A percentile compares a stretch with the other conserved stretches of the same genome.
Evolutionary conservation across 2,113 vertebrate species (phyloP).

Genomic region (Formicarius rufipectus): DNA sequence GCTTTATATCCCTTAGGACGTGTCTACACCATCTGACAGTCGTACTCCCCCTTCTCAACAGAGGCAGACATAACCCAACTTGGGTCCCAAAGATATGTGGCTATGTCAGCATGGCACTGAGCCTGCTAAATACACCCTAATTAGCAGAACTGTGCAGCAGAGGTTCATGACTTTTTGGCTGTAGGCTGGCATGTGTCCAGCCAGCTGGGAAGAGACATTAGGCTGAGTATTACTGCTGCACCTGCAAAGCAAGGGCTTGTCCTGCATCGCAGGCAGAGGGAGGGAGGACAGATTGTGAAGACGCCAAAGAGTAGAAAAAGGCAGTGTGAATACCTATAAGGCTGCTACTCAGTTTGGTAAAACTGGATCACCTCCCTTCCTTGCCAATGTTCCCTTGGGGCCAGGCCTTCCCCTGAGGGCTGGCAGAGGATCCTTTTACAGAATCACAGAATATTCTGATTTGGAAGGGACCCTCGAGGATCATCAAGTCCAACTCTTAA

Average conservation of each 20-base stretch:
- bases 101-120: not conserved
- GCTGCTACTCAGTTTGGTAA: not conserved
- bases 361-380: not conserved
- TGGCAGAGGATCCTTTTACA: not conserved
- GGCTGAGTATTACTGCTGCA: not conserved
- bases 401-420: accelerated
- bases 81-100: not conserved
- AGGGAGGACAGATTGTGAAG: not conserved
- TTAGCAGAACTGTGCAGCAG: not conserved
- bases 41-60: not conserved
- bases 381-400: not conserved
- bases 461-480: not conserved
- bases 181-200: accelerated
- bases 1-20: not conserved
- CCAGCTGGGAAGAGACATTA: not conserved
- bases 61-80: not conserved
- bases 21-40: accelerated
- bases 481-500: not conserved
- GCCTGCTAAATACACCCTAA: not conserved
- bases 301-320: accelerated
- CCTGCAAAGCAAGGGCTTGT: not conserved
- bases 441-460: not conserved
- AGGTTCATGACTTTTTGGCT: not conserved
- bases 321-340: not conserved
- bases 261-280: not conserved